Base-by-base conservation (phyloP, 1,140 invertebrate genomes). In the Thaumetopoea pityocampa region DNA sequence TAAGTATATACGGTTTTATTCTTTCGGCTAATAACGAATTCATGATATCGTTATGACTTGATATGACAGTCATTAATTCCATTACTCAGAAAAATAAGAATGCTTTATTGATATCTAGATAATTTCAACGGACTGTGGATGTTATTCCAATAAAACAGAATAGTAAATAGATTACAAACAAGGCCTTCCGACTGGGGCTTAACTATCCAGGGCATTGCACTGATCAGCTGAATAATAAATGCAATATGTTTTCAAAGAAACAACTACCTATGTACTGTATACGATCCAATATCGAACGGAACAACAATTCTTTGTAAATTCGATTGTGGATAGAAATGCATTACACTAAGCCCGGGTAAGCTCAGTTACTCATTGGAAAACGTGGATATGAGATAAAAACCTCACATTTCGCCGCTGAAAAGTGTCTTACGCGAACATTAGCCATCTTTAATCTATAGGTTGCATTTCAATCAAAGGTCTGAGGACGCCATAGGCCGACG, bases 401-500 rank as follows among this genome's bases (percentile, higher is more conserved):
- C 58, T 20, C 43, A 52, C 57, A 52, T 29, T 42, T 43, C 33
- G 55, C 28, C 41, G 23, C 27, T 10, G 10, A 7, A 9, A 12
- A 10, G 28, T 20, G 35, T 37, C 34, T 28, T 33, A 12, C 22
- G 33, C 35, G 18, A 40, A 59, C 43, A 42, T 50, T 43, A 46
- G 48, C 45, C 10, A 37, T 15, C 66, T 63, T 61, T 54, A 58
- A 66, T 66, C 57, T 65, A 55, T 41, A n/a, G 37, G 37, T 36
- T 67, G 66, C 68, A 69, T 58, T 62, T 66, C 67, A 80, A 83
- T 78, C 71, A 73, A 66, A 73, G 66, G 66, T 53, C 57, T 59
- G 64, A 76, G 76, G 69, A 61, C 71, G 66, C 54, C 64, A 48
- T 78, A 81, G 71, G 76, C 64, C 76, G 77, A 69, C 73, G 73